Evolutionary conservation across 2,797 vertebrate genomes (phyloP), one percentile per base, ranked within the genome.

Genomic region (Xenops minutus): DNA sequence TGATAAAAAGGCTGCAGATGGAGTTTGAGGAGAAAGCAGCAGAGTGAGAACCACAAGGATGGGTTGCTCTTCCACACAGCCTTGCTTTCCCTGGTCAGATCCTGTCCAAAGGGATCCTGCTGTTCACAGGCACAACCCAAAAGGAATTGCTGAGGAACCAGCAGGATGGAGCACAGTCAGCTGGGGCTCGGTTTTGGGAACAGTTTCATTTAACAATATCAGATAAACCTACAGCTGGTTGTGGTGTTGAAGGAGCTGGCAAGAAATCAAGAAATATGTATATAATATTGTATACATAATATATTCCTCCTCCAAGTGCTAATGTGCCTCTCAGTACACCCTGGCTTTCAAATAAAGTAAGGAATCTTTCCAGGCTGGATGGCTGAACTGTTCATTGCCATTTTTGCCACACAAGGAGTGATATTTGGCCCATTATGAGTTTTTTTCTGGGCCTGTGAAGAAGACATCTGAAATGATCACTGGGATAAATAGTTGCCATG

Each of bases 391-490:
- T 16, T 63, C 16, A 8, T 5, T 69, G 39, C 4, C 14, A 27
- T 22, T 71, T 76, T n/a, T 77, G 29, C 49, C 13, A 37, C 22
- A 37, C 13, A 21, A 67, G 10, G 22, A 67, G 32, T 18, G 36
- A 48, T 83, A 34, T 71, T 74, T 92, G 79, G 44, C 22, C 72
- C 61, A 10, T 67, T 63, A 23, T 32, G 85, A 79, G 39, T 62
- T 83, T 80, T 83, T 80, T 90, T 64, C 49, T 26, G 37, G 69
- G 30, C 21, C 62, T 84, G 36, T 46, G 83, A 89, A 73, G 66
- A 78, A 72, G 73, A 39, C 43, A 90, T 48, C 88, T 73, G 77
- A 52, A 83, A 90, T 85, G 76, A 83, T 72, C 68, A 55, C 29
- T 19, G 37, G 46, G 49, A 72, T 78, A 71, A 90, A 41, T 16